Evolutionary conservation across 2,888 invertebrate genomes (phyloP).

Genomic region (Hypselothyrea guttata): DNA sequence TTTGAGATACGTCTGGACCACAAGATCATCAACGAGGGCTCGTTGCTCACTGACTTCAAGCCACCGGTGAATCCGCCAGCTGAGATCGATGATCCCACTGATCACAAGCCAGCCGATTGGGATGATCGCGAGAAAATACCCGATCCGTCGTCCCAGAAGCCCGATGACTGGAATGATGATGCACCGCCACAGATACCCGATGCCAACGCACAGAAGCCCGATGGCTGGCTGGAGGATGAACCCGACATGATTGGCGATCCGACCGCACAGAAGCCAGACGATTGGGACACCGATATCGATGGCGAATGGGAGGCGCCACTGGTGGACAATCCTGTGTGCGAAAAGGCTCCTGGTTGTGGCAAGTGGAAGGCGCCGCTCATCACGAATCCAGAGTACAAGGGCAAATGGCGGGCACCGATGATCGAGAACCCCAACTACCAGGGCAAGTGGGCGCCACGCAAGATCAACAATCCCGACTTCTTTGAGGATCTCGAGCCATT

Average conservation of each 20-base stretch:
- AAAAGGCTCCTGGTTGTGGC: slow-evolving; percentile 93
- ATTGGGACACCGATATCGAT: slow-evolving; percentile 99
- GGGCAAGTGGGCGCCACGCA: slow-evolving; percentile 96
- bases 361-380: slow-evolving; percentile 92
- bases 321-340: slow-evolving; percentile 94
- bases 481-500: slow-evolving; percentile 96
- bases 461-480: slow-evolving; percentile 95
- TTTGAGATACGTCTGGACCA: slow-evolving; percentile 93
- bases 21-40: slow-evolving; percentile 92
- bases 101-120: slow-evolving; percentile 95
- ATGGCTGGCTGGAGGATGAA: slow-evolving; percentile 96
- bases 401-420: slow-evolving; percentile 94
- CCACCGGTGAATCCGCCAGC: slow-evolving; percentile 97
- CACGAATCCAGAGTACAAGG: slow-evolving; percentile 95
- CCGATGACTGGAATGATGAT: slow-evolving; percentile 98
- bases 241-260: slow-evolving; percentile 93
- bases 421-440: slow-evolving; percentile 96
- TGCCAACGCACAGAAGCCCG: slow-evolving; percentile 91
- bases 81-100: slow-evolving; percentile 96
- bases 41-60: slow-evolving; percentile 92
- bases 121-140: slow-evolving; percentile 97
- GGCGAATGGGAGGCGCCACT: slow-evolving; percentile 99
- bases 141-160: slow-evolving; percentile 93
- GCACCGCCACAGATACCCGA: slow-evolving; percentile 95
- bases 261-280: slow-evolving; percentile 92